These are phyloP conservation scores for Orthosia gothica DNA, from an alignment of 2,888 invertebrate species.

Conservation along the genomic window DNA sequence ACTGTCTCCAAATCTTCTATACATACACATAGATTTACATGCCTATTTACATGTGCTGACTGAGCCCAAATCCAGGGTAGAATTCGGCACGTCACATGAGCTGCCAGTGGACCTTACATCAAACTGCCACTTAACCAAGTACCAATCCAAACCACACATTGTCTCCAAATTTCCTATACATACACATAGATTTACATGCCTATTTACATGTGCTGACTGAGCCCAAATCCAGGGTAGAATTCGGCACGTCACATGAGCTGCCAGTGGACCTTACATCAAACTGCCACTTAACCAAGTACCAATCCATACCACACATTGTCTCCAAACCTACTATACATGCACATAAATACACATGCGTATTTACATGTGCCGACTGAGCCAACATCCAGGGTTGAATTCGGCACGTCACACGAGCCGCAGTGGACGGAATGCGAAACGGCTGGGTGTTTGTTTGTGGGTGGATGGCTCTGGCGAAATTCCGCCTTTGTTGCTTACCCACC, in stretches of 20 bases:
- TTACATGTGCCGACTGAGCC: conserved; percentile 37
- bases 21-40: neutral
- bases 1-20: neutral
- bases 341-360: conserved; percentile 6
- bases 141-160: too few species aligned
- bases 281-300: neutral
- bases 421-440: conserved; percentile 87
- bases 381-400: conserved; percentile 74
- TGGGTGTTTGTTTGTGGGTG: conserved; percentile 89
- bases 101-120: conserved; percentile 77
- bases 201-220: conserved; percentile 29
- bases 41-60: conserved; percentile 28
- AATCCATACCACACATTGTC: neutral
- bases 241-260: conserved; percentile 45
- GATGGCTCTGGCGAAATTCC: conserved; percentile 88
- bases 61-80: conserved; percentile 68
- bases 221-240: conserved; percentile 73
- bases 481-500: conserved; percentile 88
- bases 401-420: conserved; percentile 75
- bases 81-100: conserved; percentile 74
- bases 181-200: neutral
- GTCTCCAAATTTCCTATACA: too few species aligned
- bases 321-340: neutral
- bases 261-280: neutral
- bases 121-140: too few species aligned